Evolutionary conservation across 2,113 vertebrate genomes (phyloP).

Genomic region (Centropus bengalensis): DNA sequence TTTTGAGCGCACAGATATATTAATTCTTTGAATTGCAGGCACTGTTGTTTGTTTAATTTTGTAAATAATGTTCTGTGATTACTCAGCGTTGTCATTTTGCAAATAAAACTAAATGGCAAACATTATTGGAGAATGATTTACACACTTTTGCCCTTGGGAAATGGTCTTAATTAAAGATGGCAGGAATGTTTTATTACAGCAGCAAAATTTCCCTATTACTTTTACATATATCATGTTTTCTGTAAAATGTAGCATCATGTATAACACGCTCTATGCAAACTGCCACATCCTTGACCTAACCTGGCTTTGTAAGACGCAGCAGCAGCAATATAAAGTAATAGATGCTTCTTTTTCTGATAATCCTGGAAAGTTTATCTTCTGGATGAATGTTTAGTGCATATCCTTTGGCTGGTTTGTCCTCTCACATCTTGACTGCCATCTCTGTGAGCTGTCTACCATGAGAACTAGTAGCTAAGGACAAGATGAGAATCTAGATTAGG

Average conservation of each 20-base stretch:
- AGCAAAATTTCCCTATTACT: not conserved
- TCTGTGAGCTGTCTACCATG: too few relatives aligned
- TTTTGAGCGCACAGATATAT: not conserved
- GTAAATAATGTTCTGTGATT: not conserved
- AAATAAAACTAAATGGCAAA: conserved; percentile 25
- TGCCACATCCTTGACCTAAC: not conserved
- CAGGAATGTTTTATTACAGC: not conserved
- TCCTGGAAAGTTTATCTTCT: too few relatives aligned
- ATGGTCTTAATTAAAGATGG: not conserved
- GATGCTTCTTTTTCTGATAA: too few relatives aligned
- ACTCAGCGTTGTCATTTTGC: not conserved
- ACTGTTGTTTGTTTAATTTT: conserved; percentile 17
- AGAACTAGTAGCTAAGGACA: too few relatives aligned
- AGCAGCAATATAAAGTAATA: too few relatives aligned
- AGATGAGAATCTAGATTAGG: too few relatives aligned
- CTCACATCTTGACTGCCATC: too few relatives aligned
- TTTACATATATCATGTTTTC: not conserved
- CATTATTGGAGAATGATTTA: not conserved
- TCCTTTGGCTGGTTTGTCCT: too few relatives aligned
- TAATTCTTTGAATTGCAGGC: conserved; percentile 11
- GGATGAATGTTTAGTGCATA: too few relatives aligned
- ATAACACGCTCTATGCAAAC: not conserved
- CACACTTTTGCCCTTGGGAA: not conserved
- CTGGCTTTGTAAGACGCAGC: too few relatives aligned
- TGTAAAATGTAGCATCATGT: rapidly evolving